These are phyloP conservation scores for Diplodus sargus DNA, from an alignment of 2,797 vertebrate genomes.

Conservation along the genomic window DNA sequence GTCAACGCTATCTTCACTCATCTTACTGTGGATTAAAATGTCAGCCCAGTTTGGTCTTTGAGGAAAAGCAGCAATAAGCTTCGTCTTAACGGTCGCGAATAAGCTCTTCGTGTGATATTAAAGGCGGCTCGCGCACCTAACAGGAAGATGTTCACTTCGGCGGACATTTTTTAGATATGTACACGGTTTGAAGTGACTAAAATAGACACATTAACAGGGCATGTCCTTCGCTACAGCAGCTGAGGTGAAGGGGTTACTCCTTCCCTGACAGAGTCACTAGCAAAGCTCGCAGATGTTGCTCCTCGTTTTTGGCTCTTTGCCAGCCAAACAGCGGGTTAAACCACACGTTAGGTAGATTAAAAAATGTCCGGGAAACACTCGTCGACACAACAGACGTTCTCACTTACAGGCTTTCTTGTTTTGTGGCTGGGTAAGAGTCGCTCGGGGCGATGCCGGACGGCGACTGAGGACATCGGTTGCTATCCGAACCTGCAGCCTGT, in stretches of 20 bases:
- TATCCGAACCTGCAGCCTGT: constrained; percentile 13
- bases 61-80: background rate
- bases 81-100: constrained; percentile 6
- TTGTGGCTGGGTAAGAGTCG: constrained; percentile 37
- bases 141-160: background rate
- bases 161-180: background rate
- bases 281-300: constrained; percentile 19
- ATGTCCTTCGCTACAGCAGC: background rate
- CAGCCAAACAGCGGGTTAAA: background rate
- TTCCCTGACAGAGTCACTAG: background rate
- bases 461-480: constrained; percentile 42
- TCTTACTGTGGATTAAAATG: constrained; percentile 38
- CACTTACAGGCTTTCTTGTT: constrained; percentile 78
- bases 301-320: background rate
- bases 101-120: background rate
- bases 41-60: background rate
- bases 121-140: background rate
- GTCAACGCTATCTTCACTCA: constrained; percentile 4
- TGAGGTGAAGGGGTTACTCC: background rate
- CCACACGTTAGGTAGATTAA: rapidly evolving
- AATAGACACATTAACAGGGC: background rate
- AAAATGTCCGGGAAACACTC: background rate
- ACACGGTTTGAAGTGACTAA: background rate
- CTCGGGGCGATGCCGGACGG: constrained; percentile 50
- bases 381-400: constrained; percentile 4